Conservation (phyloP, 2,888 invertebrate species). For the Notodonta dromedarius region DNA sequence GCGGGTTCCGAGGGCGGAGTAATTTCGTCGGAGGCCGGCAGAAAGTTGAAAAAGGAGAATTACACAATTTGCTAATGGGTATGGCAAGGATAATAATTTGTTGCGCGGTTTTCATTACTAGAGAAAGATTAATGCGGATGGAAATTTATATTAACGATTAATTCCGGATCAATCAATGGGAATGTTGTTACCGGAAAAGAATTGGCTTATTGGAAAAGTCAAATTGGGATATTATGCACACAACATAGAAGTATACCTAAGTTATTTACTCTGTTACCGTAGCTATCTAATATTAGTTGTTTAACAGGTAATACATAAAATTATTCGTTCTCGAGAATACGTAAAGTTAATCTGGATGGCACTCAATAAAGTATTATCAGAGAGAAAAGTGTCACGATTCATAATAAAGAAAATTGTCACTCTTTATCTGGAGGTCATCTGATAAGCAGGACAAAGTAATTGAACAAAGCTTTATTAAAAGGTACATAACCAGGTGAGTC, state of each 20-base stretch:
- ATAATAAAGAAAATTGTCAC: too few relatives aligned
- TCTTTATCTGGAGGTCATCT: background rate
- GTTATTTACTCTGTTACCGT: too few relatives aligned
- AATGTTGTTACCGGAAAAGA: too few relatives aligned
- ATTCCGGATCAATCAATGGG: background rate
- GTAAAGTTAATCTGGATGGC: too few relatives aligned
- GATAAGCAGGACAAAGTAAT: background rate
- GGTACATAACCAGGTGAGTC: constrained; percentile 57
- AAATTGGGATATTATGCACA: background rate
- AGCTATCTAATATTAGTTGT: too few relatives aligned
- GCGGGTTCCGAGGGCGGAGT: constrained; percentile 71
- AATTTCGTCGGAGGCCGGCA: constrained; percentile 73
- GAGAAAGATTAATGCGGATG: constrained; percentile 60
- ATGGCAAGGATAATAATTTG: constrained; percentile 71
- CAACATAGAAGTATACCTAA: too few relatives aligned
- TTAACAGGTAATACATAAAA: too few relatives aligned
- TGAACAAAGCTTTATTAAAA: constrained; percentile 49
- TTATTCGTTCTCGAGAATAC: too few relatives aligned
- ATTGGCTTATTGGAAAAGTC: too few relatives aligned
- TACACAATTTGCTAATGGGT: constrained; percentile 81
- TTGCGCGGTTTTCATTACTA: constrained; percentile 65
- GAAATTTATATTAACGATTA: constrained; percentile 43
- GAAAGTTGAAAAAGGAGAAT: constrained; percentile 80
- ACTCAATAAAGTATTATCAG: too few relatives aligned
- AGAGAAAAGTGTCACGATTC: too few relatives aligned